phyloP scores from a whole-genome alignment of 2,797 vertebrate genomes.

The Pangasius djambal region DNA sequence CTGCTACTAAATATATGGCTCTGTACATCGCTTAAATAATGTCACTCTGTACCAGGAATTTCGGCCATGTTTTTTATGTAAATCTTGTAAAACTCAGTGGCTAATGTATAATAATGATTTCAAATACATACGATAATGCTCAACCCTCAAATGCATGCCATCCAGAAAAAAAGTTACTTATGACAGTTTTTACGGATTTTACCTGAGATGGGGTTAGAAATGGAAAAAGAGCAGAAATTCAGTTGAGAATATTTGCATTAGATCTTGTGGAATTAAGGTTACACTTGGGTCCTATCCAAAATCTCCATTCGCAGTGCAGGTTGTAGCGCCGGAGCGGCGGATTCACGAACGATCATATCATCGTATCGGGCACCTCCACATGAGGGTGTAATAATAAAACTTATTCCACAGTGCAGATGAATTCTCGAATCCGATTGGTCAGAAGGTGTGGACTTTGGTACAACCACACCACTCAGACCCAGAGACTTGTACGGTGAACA shows the following conservation, averaged over 20 bases:
- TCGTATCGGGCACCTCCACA: background rate
- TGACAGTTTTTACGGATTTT: background rate
- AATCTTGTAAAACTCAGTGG: background rate
- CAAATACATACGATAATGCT: background rate
- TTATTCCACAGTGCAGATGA: background rate
- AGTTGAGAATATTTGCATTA: background rate
- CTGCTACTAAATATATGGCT: background rate
- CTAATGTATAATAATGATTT: background rate
- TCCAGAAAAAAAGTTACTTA: background rate
- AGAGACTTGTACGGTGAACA: background rate
- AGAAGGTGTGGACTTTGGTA: too few species aligned
- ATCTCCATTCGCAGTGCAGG: background rate
- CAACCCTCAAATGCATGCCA: background rate
- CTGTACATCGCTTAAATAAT: background rate
- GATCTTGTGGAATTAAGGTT: background rate
- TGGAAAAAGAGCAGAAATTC: background rate
- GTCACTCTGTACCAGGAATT: background rate
- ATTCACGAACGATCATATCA: too few species aligned
- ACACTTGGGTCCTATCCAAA: background rate
- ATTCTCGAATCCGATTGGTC: background rate
- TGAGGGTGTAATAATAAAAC: background rate
- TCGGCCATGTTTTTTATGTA: background rate
- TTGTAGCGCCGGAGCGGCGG: too few species aligned
- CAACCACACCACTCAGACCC: background rate
- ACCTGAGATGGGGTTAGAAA: background rate